Conservation (phyloP, 2,797 vertebrate genomes). For the Caiman crocodilus region DNA sequence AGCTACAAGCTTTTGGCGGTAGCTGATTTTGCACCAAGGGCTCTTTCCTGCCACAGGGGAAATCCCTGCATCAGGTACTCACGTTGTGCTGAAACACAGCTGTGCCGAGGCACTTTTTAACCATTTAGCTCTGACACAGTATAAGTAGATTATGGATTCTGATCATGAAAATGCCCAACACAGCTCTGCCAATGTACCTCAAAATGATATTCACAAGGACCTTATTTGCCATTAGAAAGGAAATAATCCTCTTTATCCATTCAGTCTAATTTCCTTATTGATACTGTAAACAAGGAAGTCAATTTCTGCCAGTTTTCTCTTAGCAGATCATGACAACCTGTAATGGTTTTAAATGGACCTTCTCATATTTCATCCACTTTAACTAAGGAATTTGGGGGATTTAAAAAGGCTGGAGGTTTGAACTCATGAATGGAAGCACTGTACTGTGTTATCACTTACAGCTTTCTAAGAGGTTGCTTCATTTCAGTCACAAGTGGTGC, state of each 20-base stretch:
- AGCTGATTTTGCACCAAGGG: too few relatives aligned
- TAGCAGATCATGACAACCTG: neutral
- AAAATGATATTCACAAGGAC: neutral
- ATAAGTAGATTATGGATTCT: neutral
- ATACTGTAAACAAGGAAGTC: neutral
- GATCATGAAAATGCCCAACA: neutral
- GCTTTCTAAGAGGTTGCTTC: neutral
- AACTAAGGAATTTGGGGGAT: neutral
- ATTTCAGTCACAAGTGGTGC: neutral
- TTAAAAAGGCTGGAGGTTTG: neutral
- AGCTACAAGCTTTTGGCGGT: too few relatives aligned
- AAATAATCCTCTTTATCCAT: neutral
- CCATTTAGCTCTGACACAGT: too few relatives aligned
- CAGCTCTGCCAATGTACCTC: neutral
- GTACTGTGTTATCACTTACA: neutral
- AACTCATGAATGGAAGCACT: neutral
- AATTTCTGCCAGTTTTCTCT: neutral
- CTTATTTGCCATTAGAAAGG: neutral
- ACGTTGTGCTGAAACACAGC: too few relatives aligned
- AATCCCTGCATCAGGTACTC: too few relatives aligned
- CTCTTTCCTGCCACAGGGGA: too few relatives aligned
- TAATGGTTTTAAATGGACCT: neutral
- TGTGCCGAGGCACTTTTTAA: too few relatives aligned
- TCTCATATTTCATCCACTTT: neutral
- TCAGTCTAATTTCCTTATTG: neutral